These are phyloP conservation scores for Trididemnum miniatum DNA, from an alignment of 23 tunicate genomes.

Conservation along the genomic window DNA sequence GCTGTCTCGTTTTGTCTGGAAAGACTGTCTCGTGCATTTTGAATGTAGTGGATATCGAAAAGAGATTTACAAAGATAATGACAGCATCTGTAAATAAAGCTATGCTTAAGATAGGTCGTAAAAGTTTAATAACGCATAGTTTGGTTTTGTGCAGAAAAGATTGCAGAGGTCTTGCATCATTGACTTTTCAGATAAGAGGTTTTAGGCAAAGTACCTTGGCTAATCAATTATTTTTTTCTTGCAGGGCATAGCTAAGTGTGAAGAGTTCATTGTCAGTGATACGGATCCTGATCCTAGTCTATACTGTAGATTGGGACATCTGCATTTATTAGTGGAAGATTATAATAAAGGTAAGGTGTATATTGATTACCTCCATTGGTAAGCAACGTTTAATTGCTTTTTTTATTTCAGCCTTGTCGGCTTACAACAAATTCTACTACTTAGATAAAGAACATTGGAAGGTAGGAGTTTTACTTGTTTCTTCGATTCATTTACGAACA, in stretches of 20 bases:
- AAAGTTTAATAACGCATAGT: too few relatives aligned
- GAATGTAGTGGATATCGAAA: too few relatives aligned
- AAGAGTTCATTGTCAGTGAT: slow-evolving; percentile 12
- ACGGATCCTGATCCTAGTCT: slow-evolving; percentile 9
- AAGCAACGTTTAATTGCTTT: too few relatives aligned
- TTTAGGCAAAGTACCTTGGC: neutral
- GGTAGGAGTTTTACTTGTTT: too few relatives aligned
- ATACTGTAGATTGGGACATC: slow-evolving; percentile 77
- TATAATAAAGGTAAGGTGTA: slow-evolving; percentile 83
- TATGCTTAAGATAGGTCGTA: too few relatives aligned
- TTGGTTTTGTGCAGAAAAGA: too few relatives aligned
- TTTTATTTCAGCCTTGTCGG: slow-evolving; percentile 75
- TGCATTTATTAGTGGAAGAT: slow-evolving; percentile 73
- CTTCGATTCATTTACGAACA: too few relatives aligned
- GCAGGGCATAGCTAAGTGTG: slow-evolving; percentile 45
- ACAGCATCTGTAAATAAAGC: neutral
- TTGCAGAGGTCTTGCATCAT: too few relatives aligned
- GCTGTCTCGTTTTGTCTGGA: neutral
- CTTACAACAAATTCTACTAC: slow-evolving; percentile 62
- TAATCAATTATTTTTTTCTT: neutral
- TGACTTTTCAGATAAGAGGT: too few relatives aligned
- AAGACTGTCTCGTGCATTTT: neutral
- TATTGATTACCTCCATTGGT: too few relatives aligned
- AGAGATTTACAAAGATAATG: too few relatives aligned
- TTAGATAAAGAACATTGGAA: slow-evolving; percentile 71